Percentiles rank a stretch among this genome's conserved stretches.
Conservation (phyloP, 1,140 invertebrate species). For the Microplitis mediator region DNA sequence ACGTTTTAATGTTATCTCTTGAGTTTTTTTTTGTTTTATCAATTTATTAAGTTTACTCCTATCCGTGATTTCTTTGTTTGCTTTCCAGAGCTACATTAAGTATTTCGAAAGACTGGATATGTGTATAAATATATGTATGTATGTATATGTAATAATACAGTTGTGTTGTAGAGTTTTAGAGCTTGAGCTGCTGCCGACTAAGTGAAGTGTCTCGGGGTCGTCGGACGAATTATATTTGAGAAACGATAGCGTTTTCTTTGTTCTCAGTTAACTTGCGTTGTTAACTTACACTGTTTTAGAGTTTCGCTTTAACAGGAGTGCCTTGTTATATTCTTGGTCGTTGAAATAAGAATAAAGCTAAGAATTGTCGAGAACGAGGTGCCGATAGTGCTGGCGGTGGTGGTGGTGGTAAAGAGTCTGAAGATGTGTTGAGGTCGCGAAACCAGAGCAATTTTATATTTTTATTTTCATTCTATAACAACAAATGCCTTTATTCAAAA, state of each 20-base stretch:
- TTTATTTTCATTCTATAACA: no score
- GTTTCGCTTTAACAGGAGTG: neutral
- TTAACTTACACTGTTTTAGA: neutral
- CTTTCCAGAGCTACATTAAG: neutral
- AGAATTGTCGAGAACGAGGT: neutral
- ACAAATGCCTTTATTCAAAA: no score
- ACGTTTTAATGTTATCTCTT: neutral
- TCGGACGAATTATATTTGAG: slow-evolving; percentile 44
- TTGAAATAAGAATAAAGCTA: neutral
- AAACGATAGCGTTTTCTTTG: slow-evolving; percentile 35
- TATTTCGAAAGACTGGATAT: slow-evolving; percentile 13
- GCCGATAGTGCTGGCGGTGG: no score
- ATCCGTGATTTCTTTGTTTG: slow-evolving; percentile 18
- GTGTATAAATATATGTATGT: no score
- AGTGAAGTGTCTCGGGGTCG: slow-evolving; percentile 27
- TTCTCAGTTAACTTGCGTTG: slow-evolving; percentile 20
- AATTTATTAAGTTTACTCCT: neutral
- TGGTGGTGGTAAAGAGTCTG: neutral
- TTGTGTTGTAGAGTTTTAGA: neutral
- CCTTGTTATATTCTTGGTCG: slow-evolving; percentile 6
- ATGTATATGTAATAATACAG: no score
- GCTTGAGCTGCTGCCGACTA: slow-evolving; percentile 5
- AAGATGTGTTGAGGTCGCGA: neutral
- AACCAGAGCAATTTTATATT: no score
- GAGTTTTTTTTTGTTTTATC: slow-evolving; percentile 9